These are phyloP conservation scores for Drosophila repletoides DNA, from an alignment of 1,140 invertebrate species.

Conservation along the genomic window DNA sequence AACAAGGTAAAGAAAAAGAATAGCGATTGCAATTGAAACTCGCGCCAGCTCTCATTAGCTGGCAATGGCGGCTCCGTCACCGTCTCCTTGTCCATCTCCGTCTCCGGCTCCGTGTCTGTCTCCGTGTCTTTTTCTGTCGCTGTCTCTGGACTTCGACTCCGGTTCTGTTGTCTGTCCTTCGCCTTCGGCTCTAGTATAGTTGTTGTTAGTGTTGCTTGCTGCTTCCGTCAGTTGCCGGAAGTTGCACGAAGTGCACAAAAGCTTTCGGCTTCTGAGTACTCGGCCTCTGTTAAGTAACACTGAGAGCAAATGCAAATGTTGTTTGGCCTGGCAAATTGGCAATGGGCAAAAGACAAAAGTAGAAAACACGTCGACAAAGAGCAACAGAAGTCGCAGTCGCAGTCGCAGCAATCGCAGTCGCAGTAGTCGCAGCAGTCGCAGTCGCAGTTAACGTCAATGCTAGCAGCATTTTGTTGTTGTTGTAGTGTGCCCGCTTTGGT, in stretches of 20 bases:
- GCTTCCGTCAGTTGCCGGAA: conserved; percentile 49
- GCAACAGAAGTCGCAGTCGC: conserved; percentile 22
- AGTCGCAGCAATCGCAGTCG: conserved; percentile 20
- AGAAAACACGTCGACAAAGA: conserved; percentile 23
- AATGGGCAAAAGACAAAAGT: conserved; percentile 37
- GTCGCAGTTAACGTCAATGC: conserved; percentile 4
- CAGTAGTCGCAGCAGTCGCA: conserved; percentile 14
- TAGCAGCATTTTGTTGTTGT: conserved; percentile 19
- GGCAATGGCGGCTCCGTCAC: background rate
- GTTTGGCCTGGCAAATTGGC: conserved; percentile 43
- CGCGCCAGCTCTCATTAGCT: conserved; percentile 22
- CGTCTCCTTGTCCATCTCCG: background rate
- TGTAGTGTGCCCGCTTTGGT: conserved; percentile 20
- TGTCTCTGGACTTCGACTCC: conserved; percentile 13
- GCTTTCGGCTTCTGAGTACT: conserved; percentile 27
- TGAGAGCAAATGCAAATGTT: conserved; percentile 34
- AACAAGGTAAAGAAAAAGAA: background rate
- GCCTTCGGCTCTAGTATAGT: conserved; percentile 12
- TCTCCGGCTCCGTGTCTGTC: background rate
- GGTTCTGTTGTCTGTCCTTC: conserved; percentile 11
- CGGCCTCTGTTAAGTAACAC: conserved; percentile 32
- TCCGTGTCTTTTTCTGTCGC: too few relatives aligned
- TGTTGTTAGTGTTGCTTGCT: background rate
- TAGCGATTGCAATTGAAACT: background rate
- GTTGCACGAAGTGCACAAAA: conserved; percentile 47